Evolutionary conservation across 2,888 invertebrate species (phyloP), one percentile per base, ranked within the genome.

Genomic region (Lasioglossum figueresi): DNA sequence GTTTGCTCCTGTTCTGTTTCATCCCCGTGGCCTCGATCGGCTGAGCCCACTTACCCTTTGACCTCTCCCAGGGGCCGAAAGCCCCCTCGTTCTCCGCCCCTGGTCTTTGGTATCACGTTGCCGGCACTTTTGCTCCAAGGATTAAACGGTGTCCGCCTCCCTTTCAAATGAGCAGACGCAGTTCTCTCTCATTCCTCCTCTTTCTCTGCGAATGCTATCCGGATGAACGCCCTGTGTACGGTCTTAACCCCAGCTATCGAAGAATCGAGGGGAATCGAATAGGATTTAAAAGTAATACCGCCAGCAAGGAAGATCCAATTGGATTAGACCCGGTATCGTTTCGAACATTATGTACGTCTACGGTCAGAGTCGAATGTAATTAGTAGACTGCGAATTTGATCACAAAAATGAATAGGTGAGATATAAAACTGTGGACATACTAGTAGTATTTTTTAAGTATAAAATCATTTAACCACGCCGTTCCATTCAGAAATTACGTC

Each of bases 91-190:
- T 34, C 48, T 40, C 23, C 34, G 59, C 71, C 16, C 34, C 48
- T 23, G 74, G 48, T 40, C 71, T 52, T 80, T 56, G 76, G 45
- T 59, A 71, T 71, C 14, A 19, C 68, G 27, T 27, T 31, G 31
- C 23, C 43, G 27, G 40, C 79, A 45, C 68, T 68, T 74, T 74
- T 79, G 68, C 68, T 16, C 27, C 27, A 1, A 34, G 52, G 72
- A 82, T 78, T 82, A 78, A 82, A 78, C 74, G 78, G n/a, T 73
- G 66, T 16, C 66, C 40, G n/a, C 31, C 31, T 12, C 52, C 66
- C 40, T 78, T 78, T 66, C 16, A 48, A 45, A n/a, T 66, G 45
- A 56, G 37, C 45, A 63, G 31, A 31, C 31, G 63, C 6, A 6
- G 56, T 12, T n/a, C 12, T 63, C 63, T 31, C 63, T 31, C 63